Conservation (phyloP, 2,888 invertebrate genomes). For the Parochlus steinenii region DNA sequence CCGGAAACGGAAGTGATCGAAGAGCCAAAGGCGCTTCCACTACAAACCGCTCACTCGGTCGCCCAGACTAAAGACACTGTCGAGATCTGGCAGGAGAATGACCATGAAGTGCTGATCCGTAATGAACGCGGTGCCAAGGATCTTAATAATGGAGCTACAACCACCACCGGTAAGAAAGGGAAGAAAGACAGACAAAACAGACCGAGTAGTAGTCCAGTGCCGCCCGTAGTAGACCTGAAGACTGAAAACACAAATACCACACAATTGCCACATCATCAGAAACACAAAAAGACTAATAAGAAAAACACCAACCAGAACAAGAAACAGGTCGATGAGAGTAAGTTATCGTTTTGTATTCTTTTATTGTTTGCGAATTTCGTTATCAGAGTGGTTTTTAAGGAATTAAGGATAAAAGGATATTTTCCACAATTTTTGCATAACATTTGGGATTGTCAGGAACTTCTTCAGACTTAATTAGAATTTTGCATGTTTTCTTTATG, state of each 20-base stretch:
- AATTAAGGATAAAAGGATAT: no score
- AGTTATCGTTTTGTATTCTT: no score
- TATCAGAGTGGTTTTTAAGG: no score
- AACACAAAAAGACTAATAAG: slow-evolving; percentile 15
- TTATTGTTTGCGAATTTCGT: no score
- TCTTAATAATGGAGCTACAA: slow-evolving; percentile 32
- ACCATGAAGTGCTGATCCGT: slow-evolving; percentile 62
- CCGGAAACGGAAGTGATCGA: slow-evolving; percentile 9
- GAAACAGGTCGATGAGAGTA: no score
- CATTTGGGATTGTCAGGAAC: no score
- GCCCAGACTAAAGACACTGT: slow-evolving; percentile 5
- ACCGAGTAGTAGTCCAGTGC: slow-evolving; percentile 7
- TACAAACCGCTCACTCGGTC: no score
- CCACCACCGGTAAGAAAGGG: slow-evolving; percentile 20
- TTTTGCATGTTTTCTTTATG: no score
- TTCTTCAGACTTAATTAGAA: no score
- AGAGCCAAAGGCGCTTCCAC: slow-evolving; percentile 8
- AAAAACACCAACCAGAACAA: slow-evolving; percentile 22
- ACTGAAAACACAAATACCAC: slow-evolving; percentile 9
- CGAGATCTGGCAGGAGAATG: slow-evolving; percentile 67
- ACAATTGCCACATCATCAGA: slow-evolving; percentile 11
- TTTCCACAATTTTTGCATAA: background rate
- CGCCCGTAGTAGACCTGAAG: slow-evolving; percentile 3
- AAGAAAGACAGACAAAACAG: slow-evolving; percentile 23
- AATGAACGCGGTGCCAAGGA: slow-evolving; percentile 66